phyloP scores from a whole-genome alignment of 2,797 vertebrate species.

The Tapera naevia region DNA sequence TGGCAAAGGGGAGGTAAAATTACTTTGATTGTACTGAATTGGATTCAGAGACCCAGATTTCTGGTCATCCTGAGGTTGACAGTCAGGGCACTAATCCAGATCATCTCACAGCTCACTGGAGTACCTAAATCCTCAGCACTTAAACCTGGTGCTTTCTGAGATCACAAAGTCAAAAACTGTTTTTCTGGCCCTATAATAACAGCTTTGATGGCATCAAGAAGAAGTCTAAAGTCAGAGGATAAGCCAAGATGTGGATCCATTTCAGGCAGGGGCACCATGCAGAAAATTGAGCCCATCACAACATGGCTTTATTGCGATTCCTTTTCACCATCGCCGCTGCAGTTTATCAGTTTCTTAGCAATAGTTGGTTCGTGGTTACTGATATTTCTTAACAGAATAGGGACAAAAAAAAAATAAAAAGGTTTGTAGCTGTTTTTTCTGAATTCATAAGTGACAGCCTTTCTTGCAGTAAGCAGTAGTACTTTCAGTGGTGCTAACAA shows the following conservation, averaged over 20 bases:
- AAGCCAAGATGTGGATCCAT: neutral
- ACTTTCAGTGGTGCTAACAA: neutral
- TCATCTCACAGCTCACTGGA: conserved; percentile 22
- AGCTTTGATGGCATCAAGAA: conserved; percentile 11
- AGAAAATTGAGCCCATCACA: neutral
- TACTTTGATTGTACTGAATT: neutral
- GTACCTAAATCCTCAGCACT: conserved; percentile 43
- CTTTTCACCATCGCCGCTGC: neutral
- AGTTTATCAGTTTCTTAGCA: neutral
- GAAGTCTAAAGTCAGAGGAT: neutral
- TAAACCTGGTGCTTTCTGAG: neutral
- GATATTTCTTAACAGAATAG: neutral
- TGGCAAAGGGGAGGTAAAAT: neutral
- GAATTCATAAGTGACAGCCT: neutral
- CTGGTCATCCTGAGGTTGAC: neutral
- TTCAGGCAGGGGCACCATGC: neutral
- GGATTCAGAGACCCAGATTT: neutral
- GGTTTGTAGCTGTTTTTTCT: neutral
- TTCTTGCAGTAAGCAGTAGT: neutral
- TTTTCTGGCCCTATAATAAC: conserved; percentile 2
- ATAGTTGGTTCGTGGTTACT: neutral
- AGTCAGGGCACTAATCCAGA: conserved; percentile 21
- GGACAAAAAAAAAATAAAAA: neutral
- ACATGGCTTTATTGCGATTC: neutral
- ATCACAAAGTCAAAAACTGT: neutral